Evolutionary conservation across 2,888 invertebrate genomes (phyloP).

Genomic region (Pyrochroa serraticornis): DNA sequence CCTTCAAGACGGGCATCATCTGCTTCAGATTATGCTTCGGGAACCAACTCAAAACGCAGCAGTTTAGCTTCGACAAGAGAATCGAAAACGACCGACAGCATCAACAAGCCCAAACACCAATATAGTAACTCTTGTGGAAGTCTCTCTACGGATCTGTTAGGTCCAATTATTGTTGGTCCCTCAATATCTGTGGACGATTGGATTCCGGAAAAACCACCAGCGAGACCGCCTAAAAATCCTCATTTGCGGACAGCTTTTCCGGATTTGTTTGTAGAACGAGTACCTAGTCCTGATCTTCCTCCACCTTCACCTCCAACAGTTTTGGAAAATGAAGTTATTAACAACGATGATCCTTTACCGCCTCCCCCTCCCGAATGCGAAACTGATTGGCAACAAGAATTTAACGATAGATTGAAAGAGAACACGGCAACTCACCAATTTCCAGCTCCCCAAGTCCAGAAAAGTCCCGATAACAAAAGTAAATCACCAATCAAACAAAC

Average conservation of each 20-base stretch:
- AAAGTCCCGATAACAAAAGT: slow-evolving; percentile 20
- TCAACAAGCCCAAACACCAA: slow-evolving; percentile 59
- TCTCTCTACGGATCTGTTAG: slow-evolving; percentile 63
- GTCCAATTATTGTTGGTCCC: slow-evolving; percentile 67
- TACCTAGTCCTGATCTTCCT: slow-evolving; percentile 67
- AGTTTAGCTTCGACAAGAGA: slow-evolving; percentile 51
- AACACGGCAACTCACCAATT: slow-evolving; percentile 45
- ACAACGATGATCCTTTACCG: slow-evolving; percentile 69
- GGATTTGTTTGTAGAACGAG: slow-evolving; percentile 58
- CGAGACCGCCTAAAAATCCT: slow-evolving; percentile 79
- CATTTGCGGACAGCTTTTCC: slow-evolving; percentile 62
- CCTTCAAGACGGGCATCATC: slow-evolving; percentile 68
- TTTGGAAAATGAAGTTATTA: slow-evolving; percentile 64
- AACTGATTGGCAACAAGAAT: slow-evolving; percentile 49
- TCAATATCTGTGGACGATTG: slow-evolving; percentile 70
- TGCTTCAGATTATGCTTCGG: slow-evolving; percentile 70
- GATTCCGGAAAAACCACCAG: slow-evolving; percentile 78
- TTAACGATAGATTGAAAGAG: slow-evolving; percentile 47
- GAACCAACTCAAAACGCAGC: slow-evolving; percentile 58
- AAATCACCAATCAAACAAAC: slow-evolving; percentile 40
- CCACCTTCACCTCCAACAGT: slow-evolving; percentile 69
- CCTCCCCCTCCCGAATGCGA: slow-evolving; percentile 67
- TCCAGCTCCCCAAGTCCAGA: slow-evolving; percentile 51
- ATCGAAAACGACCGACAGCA: slow-evolving; percentile 47
- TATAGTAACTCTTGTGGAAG: slow-evolving; percentile 67